Evolutionary conservation across 2,888 invertebrate species (phyloP).

Genomic region (Bembecia ichneumoniformis): DNA sequence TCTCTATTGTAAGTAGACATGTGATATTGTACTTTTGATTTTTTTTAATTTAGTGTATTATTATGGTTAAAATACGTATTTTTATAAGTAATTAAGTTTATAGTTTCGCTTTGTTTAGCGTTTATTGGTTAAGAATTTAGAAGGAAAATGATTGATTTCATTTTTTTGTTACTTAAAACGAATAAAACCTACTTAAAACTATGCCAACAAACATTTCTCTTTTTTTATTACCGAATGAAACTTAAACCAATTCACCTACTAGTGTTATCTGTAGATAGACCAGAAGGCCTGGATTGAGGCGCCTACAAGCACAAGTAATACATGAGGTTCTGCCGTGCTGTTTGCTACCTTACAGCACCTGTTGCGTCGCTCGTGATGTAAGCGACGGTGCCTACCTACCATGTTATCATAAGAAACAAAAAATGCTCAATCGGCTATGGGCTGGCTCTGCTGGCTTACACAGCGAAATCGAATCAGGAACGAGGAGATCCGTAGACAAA

Average conservation of each 20-base stretch:
- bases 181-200: conserved; percentile 71
- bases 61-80: conserved; percentile 53
- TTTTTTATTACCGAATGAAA: conserved; percentile 27
- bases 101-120: conserved; percentile 66
- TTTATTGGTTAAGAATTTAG: conserved; percentile 60
- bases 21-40: conserved; percentile 69
- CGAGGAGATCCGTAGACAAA: too few relatives aligned
- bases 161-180: conserved; percentile 70
- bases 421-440: not conserved
- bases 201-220: conserved; percentile 55
- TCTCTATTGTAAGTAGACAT: conserved; percentile 72
- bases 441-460: too few relatives aligned
- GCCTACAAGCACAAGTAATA: too few relatives aligned
- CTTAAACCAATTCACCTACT: not conserved
- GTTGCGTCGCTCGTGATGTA: too few relatives aligned
- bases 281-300: too few relatives aligned
- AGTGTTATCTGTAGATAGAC: too few relatives aligned
- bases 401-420: not conserved
- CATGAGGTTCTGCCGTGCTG: not conserved
- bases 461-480: too few relatives aligned
- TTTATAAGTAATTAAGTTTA: conserved; percentile 69
- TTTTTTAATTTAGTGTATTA: conserved; percentile 61
- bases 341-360: not conserved
- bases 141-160: conserved; percentile 56
- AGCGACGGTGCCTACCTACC: not conserved